A percentile compares a stretch with the other conserved stretches of the same genome.
These are phyloP conservation scores for Oreohelix idahoensis DNA, from an alignment of 1,140 invertebrate species.

Conservation along the genomic window DNA sequence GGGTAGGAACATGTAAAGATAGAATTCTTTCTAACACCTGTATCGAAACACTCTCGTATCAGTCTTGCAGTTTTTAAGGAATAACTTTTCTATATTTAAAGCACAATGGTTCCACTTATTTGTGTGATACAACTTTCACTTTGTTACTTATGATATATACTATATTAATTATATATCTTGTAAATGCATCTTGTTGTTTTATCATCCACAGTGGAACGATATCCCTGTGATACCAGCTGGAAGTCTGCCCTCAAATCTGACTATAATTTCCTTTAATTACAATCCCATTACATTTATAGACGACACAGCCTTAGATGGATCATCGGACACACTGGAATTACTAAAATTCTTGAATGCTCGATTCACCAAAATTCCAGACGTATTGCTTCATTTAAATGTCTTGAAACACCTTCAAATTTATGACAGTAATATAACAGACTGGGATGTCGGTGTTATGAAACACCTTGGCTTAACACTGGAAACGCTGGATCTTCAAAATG, in stretches of 20 bases:
- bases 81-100: too few species aligned
- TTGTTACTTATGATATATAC: too few species aligned
- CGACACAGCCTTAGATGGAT: background rate
- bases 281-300: background rate
- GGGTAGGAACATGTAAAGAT: too few species aligned
- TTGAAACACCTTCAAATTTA: background rate
- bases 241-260: background rate
- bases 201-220: background rate
- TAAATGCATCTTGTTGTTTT: too few species aligned
- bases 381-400: background rate
- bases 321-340: background rate
- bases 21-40: too few species aligned
- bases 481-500: background rate
- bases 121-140: too few species aligned
- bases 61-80: too few species aligned
- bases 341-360: background rate
- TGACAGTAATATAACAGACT: background rate
- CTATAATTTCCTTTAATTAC: background rate
- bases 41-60: too few species aligned
- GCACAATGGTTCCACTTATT: too few species aligned
- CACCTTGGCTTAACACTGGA: background rate
- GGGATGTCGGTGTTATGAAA: background rate
- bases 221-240: background rate
- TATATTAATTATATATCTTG: too few species aligned
- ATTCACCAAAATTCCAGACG: background rate